Evolutionary conservation across 2,113 vertebrate genomes (phyloP).

Genomic region (Silurus asotus): DNA sequence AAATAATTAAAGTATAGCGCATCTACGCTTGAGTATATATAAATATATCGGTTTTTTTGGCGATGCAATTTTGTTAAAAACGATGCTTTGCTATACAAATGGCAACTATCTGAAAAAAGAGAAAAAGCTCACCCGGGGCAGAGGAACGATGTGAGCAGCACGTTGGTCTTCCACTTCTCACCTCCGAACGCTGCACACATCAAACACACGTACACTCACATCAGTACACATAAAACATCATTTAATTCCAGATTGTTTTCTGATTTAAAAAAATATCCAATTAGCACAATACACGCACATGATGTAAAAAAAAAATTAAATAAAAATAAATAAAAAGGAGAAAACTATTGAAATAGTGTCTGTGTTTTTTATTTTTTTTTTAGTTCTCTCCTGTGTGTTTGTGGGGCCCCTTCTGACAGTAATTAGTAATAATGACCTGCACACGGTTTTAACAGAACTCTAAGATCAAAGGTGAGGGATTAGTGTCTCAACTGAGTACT

Average conservation of each 20-base stretch:
- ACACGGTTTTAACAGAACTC: conserved; percentile 21
- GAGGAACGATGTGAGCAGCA: conserved; percentile 73
- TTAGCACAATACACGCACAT: background rate
- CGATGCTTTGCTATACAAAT: no score
- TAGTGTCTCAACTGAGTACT: conserved; percentile 64
- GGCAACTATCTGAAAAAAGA: no score
- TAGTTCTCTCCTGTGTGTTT: background rate
- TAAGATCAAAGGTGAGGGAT: conserved; percentile 25
- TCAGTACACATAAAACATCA: no score
- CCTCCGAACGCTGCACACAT: conserved; percentile 74
- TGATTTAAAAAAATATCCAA: background rate
- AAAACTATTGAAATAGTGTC: background rate
- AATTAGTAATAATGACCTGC: conserved; percentile 56
- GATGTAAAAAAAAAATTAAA: background rate
- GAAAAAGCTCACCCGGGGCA: conserved; percentile 69
- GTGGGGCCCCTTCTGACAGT: conserved; percentile 38
- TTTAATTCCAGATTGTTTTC: background rate
- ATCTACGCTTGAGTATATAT: no score
- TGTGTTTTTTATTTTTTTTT: background rate
- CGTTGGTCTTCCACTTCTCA: conserved; percentile 78
- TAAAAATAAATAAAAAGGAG: background rate
- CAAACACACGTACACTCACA: background rate
- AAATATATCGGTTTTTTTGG: no score
- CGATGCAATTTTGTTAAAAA: no score
- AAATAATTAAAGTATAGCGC: no score